Evolutionary conservation across 2,113 vertebrate genomes (phyloP).

Genomic region (Anseranas semipalmata): DNA sequence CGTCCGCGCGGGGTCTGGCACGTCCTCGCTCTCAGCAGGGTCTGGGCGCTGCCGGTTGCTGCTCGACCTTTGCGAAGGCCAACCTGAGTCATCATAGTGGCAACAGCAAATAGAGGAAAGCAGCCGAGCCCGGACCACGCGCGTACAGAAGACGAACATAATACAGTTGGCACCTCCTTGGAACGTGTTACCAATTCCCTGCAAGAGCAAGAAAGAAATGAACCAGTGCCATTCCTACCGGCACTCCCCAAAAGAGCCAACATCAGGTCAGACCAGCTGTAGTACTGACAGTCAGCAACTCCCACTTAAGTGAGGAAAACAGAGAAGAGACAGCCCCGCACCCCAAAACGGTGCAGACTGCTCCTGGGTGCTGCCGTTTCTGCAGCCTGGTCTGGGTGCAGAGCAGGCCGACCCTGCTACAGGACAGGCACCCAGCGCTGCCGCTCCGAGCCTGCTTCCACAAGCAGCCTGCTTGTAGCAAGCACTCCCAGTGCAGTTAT

Average conservation of each 20-base stretch:
- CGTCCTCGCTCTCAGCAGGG: background rate
- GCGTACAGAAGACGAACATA: conserved; percentile 90
- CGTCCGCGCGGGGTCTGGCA: background rate
- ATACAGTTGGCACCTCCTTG: conserved; percentile 97
- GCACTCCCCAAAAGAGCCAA: too few relatives aligned
- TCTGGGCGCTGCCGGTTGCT: background rate
- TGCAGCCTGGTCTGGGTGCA: rapidly evolving
- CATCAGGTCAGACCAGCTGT: rapidly evolving
- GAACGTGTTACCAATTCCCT: conserved; percentile 96
- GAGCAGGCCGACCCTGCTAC: background rate
- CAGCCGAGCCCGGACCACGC: conserved; percentile 80
- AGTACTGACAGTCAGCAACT: rapidly evolving
- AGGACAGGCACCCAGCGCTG: rapidly evolving
- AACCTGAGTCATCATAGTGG: background rate
- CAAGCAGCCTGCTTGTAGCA: rapidly evolving
- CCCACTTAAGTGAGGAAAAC: rapidly evolving
- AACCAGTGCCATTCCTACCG: background rate
- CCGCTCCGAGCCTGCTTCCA: background rate
- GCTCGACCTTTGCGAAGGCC: background rate
- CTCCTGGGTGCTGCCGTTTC: rapidly evolving
- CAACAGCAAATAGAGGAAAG: conserved; percentile 70
- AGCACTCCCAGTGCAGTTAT: rapidly evolving
- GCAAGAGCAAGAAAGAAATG: background rate
- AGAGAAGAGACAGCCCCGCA: too few relatives aligned
- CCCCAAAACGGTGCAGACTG: rapidly evolving